Evolutionary conservation across 2,888 invertebrate genomes (phyloP).

Genomic region (Amaurobius ferox): DNA sequence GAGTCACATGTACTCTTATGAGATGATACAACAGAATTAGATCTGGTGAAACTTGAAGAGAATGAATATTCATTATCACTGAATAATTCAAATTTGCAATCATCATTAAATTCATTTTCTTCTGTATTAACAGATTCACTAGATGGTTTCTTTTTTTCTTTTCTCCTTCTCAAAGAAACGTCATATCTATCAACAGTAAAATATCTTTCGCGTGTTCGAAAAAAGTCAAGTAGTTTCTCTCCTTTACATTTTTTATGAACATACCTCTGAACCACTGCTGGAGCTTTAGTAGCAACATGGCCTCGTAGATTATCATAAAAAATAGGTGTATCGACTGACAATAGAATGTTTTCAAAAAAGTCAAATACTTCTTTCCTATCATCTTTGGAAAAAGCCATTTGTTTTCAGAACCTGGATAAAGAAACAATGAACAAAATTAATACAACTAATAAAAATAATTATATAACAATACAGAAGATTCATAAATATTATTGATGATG

Average conservation of each 20-base stretch:
- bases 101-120: too few relatives aligned
- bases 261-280: background rate
- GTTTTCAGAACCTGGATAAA: background rate
- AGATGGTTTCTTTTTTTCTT: background rate
- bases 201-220: background rate
- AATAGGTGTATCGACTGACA: background rate
- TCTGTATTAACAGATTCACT: too few relatives aligned
- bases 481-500: too few relatives aligned
- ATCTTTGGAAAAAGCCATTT: constrained; percentile 7
- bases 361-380: constrained; percentile 8
- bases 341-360: background rate
- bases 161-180: background rate
- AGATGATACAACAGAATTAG: background rate
- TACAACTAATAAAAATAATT: too few relatives aligned
- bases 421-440: background rate
- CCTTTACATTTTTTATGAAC: constrained; percentile 14
- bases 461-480: too few relatives aligned
- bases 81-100: too few relatives aligned
- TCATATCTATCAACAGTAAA: constrained; percentile 2
- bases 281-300: background rate
- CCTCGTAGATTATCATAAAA: constrained; percentile 2
- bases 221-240: background rate
- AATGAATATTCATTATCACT: background rate
- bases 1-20: background rate
- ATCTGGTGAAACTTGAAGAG: background rate